Evolutionary conservation across 1,140 invertebrate species (phyloP), one percentile per base, ranked within the genome.

Genomic region (Microplitis demolitor): DNA sequence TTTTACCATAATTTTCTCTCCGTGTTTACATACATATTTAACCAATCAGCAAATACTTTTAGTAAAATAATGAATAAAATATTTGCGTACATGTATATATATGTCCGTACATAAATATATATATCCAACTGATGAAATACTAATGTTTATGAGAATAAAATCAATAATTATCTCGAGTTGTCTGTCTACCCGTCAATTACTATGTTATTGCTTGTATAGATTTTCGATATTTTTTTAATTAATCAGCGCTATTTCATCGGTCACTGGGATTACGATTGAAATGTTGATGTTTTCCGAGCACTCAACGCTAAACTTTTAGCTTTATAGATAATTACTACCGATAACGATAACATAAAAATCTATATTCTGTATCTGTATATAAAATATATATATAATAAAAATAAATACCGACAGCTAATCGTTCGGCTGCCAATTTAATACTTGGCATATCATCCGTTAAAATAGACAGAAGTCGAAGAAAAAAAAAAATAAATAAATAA

Each of bases 161-260:
- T 45, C 39, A 45, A 45, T 45, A 45, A 45, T 45, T 45, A 56
- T 45, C 63, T 78, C 79, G 74, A 78, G 80, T 79, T 78, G 66
- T 53, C 80, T 85, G 83, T 86, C 82, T 79, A 76, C 24, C 79
- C 82, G 77, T 81, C 82, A 87, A 87, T 87, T 86, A 87, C 81
- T 82, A 82, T 77, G 79, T 85, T 85, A 84, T 84, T 83, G 80
- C 81, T 84, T 64, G 50, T 85, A 84, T 82, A 83, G 82, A 78
- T 85, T 86, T 84, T 79, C 83, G 80, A 85, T 85, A 84, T 85
- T 83, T 80, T 71, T 83, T 81, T 77, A 78, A 58, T 63, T 77
- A 74, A 75, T 51, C 69, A 63, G 24, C 16, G 9, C 5, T 33
- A 24, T 14, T 13, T 31, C 13, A 37, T 9, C 16, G 39, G 14